Percentiles rank a stretch among this genome's conserved stretches.
phyloP scores from a whole-genome alignment of 2,888 invertebrate species.

The Formica aserva region DNA sequence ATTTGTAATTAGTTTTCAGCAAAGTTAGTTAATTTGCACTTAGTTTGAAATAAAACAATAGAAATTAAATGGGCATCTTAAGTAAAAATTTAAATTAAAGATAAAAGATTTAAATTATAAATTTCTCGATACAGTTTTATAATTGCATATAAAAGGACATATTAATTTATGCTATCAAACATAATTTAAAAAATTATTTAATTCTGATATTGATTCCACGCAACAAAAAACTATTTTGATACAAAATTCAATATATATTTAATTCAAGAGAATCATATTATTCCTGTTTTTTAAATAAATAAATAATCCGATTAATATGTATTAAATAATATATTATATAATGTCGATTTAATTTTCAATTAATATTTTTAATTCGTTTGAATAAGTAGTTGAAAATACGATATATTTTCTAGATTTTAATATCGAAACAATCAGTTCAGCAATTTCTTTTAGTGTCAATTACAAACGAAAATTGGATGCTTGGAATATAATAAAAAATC shows the following conservation, averaged over 20 bases:
- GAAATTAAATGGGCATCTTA: neutral
- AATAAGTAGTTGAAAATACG: neutral
- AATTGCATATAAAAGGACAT: neutral
- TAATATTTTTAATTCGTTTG: neutral
- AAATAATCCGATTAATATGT: conserved; percentile 8
- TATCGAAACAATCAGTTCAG: neutral
- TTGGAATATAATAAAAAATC: neutral
- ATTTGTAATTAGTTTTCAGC: neutral
- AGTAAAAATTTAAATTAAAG: neutral
- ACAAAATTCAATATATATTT: neutral
- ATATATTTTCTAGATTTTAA: neutral
- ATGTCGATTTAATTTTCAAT: neutral
- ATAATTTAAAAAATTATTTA: neutral
- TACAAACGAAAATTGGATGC: conserved; percentile 13
- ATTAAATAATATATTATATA: conserved; percentile 14
- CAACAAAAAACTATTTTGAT: conserved; percentile 4
- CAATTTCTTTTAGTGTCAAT: neutral
- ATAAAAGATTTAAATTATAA: too few relatives aligned
- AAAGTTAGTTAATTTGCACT: neutral
- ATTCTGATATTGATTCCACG: neutral
- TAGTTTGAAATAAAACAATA: neutral
- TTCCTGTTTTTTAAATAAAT: neutral
- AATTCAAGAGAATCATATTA: conserved; percentile 1
- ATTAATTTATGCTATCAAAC: neutral
- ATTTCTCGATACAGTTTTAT: neutral